Evolutionary conservation across 2,888 invertebrate species (phyloP), one percentile per base, ranked within the genome.

Genomic region (Copidosoma aretas): DNA sequence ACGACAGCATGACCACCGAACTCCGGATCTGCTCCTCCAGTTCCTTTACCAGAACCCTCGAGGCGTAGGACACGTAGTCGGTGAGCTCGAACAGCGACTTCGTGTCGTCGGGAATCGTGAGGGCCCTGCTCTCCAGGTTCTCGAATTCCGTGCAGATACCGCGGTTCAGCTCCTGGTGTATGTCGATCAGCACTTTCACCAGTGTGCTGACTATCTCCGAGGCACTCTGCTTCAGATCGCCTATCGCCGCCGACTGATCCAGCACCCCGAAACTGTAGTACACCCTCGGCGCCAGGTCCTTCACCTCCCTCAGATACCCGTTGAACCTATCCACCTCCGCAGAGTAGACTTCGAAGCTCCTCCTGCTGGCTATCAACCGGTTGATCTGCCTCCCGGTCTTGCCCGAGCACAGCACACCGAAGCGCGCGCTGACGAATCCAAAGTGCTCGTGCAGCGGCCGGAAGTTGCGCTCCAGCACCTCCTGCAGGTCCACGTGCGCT

Each of bases 41-140:
- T 61, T 82, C 78, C 12, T 84, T 80, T 74, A 88, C 82, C 22
- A 86, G 82, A 17, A 80, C 75, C 25, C 84, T 86, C 10, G 87
- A 84, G 15, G 87, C 87, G 21, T 84, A 78, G 52, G 86, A 85
- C 61, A 88, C 85, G 73, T 86, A 87, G 54, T 86, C 85, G 24
- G 85, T 84, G 77, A 88, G 82, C 14, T 86, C 84, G 77, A 88
- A 86, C 21, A 89, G 78, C 17, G 86, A 86, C 66, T 85, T 85
- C 4, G 87, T 87, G 24, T 85, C 84, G 46, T 84, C 84, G 1
- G 88, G 88, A 10, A 84, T 80, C 56, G 84, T 81, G 39, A 86
- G 75, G 2, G 87, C 85, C 62, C 81, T 77, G 22, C 81, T 79
- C 72, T 84, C 80, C 10, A 88, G 81, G 5, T 77, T 75, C 60